Base-by-base conservation (phyloP, 2,797 vertebrate species). In the Lithobates sylvaticus region DNA sequence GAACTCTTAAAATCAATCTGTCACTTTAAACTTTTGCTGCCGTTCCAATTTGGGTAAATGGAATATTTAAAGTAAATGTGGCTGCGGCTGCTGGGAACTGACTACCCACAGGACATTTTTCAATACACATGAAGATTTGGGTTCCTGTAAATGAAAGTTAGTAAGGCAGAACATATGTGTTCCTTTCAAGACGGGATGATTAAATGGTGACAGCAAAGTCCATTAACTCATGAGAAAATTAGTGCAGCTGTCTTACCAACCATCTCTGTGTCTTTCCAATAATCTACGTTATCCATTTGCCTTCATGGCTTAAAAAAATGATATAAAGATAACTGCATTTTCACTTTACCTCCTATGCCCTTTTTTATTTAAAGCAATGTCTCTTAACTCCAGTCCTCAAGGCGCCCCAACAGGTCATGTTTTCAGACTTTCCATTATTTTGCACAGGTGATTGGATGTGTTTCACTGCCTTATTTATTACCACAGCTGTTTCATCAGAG, bases 141-240 rank as follows among this genome's bases (percentile, higher is more conserved):
- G 39, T 83, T 86, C 73, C 79, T 72, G 85, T 86, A 82, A 86
- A 67, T 76, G 79, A 29, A 67, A 76, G 32, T 81, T 54, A 69
- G 8, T 23, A 18, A 75, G 21, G 78, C 68, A 47, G 71, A 79
- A 67, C 72, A 76, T 69, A 44, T 42, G 44, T 44, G 47, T 5
- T 26, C 23, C 34, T 23, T n/a, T 77, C 83, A 42, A 23, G 61
- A 6, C 1, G 10, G 27, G 54, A 34, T 68, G 27, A 80, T 69
- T 29, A 32, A 50, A 80, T 34, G 27, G 27, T 70, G 50, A 74
- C 70, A 64, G 23, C 69, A 27, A 74, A 83, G 18, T 44, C 58
- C 58, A 83, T 71, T 58, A 81, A 16, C 44, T 50, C 3, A 3
- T 10, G 32, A 67, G 21, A 23, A 18, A 61, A 61, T 61, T 21